Conservation (phyloP, 2,888 invertebrate genomes). For the Leptura quadrifasciata region DNA sequence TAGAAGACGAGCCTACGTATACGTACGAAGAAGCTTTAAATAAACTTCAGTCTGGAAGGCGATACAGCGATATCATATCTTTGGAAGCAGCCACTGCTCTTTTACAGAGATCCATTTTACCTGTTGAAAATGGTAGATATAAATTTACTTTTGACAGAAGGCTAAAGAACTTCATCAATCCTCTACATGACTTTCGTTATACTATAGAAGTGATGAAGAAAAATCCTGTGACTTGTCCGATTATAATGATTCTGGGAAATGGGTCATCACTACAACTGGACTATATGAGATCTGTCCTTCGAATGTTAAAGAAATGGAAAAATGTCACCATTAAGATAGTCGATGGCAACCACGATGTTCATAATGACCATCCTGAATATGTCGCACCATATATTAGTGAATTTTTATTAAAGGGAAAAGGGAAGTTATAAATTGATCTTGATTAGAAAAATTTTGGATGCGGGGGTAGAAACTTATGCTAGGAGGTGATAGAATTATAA, state of each 20-base stretch:
- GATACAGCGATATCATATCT: slow-evolving; percentile 68
- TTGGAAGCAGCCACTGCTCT: slow-evolving; percentile 74
- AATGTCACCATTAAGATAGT: slow-evolving; percentile 69
- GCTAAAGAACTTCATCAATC: slow-evolving; percentile 70
- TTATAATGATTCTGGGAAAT: slow-evolving; percentile 67
- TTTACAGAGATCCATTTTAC: slow-evolving; percentile 73
- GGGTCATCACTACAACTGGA: slow-evolving; percentile 55
- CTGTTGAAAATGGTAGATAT: slow-evolving; percentile 72
- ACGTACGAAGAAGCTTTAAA: slow-evolving; percentile 74
- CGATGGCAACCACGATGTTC: slow-evolving; percentile 79
- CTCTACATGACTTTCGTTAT: slow-evolving; percentile 67
- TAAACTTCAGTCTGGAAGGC: slow-evolving; percentile 73
- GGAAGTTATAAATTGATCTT: slow-evolving; percentile 58
- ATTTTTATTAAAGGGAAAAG: slow-evolving; percentile 63
- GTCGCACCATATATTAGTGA: slow-evolving; percentile 69
- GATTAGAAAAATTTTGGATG: background rate
- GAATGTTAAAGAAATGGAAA: slow-evolving; percentile 59
- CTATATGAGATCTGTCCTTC: slow-evolving; percentile 57
- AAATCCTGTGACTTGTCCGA: slow-evolving; percentile 68
- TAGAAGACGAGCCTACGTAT: slow-evolving; percentile 66
- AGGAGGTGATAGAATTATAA: too few species aligned
- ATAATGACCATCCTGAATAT: slow-evolving; percentile 77
- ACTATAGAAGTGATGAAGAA: slow-evolving; percentile 67
- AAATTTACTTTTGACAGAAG: slow-evolving; percentile 78
- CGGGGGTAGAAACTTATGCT: too few species aligned